Evolutionary conservation across 1,140 invertebrate species (phyloP).

Genomic region (Wasmannia auropunctata): DNA sequence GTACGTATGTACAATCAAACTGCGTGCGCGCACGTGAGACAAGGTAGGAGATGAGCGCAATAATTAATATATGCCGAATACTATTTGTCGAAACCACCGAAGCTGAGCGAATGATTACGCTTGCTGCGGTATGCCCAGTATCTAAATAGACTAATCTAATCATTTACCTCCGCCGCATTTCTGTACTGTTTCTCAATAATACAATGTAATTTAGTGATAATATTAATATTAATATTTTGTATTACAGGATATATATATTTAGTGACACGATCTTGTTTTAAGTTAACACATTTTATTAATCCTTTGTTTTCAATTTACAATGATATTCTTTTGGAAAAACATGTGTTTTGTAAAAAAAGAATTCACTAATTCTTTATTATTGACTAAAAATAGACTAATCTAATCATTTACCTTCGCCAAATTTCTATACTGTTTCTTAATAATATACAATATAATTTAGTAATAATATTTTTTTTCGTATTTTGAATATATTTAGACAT

Average conservation of each 20-base stretch:
- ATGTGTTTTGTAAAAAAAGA: neutral
- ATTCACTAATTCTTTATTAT: neutral
- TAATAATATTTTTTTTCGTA: no score
- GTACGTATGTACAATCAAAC: neutral
- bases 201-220: neutral
- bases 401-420: no score
- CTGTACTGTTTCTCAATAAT: neutral
- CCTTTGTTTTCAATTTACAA: neutral
- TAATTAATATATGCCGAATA: constrained; percentile 47
- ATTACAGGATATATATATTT: neutral
- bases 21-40: neutral
- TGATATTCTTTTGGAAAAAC: neutral
- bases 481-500: neutral
- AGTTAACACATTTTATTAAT: neutral
- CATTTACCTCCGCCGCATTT: neutral
- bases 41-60: constrained; percentile 6
- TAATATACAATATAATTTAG: no score
- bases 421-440: no score
- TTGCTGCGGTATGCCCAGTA: constrained; percentile 3
- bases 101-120: constrained; percentile 30
- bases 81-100: constrained; percentile 44
- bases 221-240: neutral
- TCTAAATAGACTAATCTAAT: constrained; percentile 47
- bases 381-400: no score
- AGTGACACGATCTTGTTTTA: neutral